These are phyloP conservation scores for Agrotis ipsilon DNA, from an alignment of 2,888 invertebrate species.

Conservation along the genomic window DNA sequence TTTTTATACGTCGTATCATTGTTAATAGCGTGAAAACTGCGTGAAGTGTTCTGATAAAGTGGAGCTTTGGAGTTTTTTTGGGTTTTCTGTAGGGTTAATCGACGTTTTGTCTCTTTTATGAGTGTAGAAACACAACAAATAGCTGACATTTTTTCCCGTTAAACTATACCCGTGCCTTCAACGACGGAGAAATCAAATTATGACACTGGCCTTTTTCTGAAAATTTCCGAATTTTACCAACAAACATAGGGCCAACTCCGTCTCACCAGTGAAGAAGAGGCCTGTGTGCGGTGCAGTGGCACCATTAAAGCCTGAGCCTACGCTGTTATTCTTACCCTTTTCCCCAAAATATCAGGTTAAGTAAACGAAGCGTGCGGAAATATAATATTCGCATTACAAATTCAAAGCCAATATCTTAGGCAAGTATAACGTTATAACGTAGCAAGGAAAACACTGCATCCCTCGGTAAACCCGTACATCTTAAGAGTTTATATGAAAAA, in stretches of 20 bases:
- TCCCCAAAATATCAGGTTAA: not conserved
- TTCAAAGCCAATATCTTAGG: constrained; percentile 44
- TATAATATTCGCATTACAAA: constrained; percentile 15
- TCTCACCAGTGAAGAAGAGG: too few relatives aligned
- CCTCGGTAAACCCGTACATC: constrained; percentile 12
- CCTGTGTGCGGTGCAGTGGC: too few relatives aligned
- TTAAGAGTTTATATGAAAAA: constrained; percentile 24
- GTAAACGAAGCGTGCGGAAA: constrained; percentile 17
- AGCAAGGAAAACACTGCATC: constrained; percentile 32
- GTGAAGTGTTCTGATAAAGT: constrained; percentile 21
- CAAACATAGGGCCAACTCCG: too few relatives aligned
- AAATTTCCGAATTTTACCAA: too few relatives aligned
- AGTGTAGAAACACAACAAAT: constrained; percentile 14
- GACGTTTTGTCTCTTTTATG: constrained; percentile 5
- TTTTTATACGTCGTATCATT: constrained; percentile 38
- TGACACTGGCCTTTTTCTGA: not conserved
- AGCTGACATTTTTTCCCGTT: constrained; percentile 11
- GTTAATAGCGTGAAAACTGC: constrained; percentile 55
- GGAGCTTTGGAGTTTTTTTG: not conserved
- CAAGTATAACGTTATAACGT: constrained; percentile 8
- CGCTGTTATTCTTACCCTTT: not conserved
- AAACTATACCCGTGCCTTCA: not conserved
- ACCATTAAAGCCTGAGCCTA: too few relatives aligned
- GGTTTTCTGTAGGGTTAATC: not conserved
- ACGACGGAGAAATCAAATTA: constrained; percentile 3